phyloP scores from a whole-genome alignment of 2,797 vertebrate genomes.

The Amblyraja radiata region DNA sequence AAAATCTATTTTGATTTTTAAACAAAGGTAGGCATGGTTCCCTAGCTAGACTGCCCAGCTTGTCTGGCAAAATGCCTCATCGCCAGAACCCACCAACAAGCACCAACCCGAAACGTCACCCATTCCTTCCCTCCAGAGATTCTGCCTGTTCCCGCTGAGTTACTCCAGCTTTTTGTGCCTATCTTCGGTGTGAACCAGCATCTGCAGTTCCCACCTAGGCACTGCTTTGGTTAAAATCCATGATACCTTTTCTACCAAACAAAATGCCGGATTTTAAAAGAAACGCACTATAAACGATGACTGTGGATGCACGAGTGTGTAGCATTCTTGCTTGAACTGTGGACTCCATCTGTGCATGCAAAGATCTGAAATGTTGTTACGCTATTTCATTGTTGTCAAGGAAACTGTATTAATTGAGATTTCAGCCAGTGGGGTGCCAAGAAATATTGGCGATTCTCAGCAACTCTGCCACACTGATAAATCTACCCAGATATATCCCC shows the following conservation, averaged over 20 bases:
- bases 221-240: not conserved
- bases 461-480: not conserved
- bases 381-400: slow-evolving; percentile 28
- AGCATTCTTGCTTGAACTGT: not conserved
- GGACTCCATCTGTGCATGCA: slow-evolving; percentile 26
- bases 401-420: slow-evolving; percentile 32
- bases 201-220: too few relatives aligned
- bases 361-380: slow-evolving; percentile 9
- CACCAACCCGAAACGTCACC: too few relatives aligned
- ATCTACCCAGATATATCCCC: not conserved
- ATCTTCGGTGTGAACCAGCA: too few relatives aligned
- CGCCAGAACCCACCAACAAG: too few relatives aligned
- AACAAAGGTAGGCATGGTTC: too few relatives aligned
- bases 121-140: too few relatives aligned
- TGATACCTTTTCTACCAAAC: not conserved
- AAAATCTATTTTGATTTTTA: too few relatives aligned
- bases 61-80: too few relatives aligned
- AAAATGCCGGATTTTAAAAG: not conserved
- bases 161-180: too few relatives aligned
- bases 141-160: too few relatives aligned
- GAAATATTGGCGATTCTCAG: not conserved
- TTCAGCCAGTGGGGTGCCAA: slow-evolving; percentile 16
- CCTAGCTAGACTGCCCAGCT: too few relatives aligned
- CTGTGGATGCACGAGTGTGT: not conserved
- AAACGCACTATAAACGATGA: not conserved